phyloP scores from a whole-genome alignment of 2,888 invertebrate genomes.

The Tenthredo amoena region DNA sequence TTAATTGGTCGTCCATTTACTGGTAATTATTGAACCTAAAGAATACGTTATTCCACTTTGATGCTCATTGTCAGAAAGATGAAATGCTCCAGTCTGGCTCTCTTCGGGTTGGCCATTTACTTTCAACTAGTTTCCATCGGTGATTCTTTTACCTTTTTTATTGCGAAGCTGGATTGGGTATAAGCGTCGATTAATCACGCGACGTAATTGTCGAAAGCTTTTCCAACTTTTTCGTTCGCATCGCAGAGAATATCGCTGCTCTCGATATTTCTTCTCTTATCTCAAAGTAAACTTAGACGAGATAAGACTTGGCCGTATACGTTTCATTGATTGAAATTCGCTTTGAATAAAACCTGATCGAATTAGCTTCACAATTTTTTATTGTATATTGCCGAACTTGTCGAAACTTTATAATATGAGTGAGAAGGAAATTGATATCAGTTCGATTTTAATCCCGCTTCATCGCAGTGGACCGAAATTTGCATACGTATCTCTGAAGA shows the following conservation, averaged over 20 bases:
- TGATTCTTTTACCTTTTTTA: not conserved
- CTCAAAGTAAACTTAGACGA: not conserved
- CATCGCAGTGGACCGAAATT: not conserved
- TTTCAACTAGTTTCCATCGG: not conserved
- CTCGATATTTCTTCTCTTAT: not conserved
- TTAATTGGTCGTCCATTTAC: not conserved
- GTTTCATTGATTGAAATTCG: not conserved
- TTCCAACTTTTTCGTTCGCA: not conserved
- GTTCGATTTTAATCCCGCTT: not conserved
- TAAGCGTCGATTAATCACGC: not conserved
- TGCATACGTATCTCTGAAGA: not conserved
- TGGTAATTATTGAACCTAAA: slow-evolving; percentile 1
- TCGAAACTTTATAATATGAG: not conserved
- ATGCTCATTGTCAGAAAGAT: not conserved
- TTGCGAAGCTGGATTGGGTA: not conserved
- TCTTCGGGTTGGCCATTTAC: not conserved
- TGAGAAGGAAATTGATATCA: not conserved
- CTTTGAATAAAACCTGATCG: not conserved
- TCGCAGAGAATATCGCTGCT: not conserved
- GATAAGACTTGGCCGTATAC: not conserved
- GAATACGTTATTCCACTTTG: not conserved
- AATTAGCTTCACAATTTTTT: not conserved
- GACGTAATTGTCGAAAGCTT: not conserved
- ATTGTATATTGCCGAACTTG: not conserved
- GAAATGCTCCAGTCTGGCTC: not conserved